Evolutionary conservation across 2,113 vertebrate species (phyloP), one percentile per base, ranked within the genome.

Genomic region (Cephalopholis sonnerati): DNA sequence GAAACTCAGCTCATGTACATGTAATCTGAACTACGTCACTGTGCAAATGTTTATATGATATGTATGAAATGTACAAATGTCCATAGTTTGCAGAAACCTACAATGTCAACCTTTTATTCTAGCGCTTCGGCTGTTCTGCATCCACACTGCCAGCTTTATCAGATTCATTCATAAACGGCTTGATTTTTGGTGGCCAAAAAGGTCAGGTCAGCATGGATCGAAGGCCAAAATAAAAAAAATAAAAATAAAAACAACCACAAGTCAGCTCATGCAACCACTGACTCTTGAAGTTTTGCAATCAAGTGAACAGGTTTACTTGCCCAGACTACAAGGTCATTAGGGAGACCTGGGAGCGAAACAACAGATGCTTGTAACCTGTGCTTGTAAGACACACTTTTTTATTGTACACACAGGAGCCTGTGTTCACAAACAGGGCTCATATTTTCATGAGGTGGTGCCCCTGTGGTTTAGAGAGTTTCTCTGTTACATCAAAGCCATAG

Each of bases 401-500:
- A 91, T 86, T 87, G 74, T 80, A 80, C 86, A 87, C 89, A 88
- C 82, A 86, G 90, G 91, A 85, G 86, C 62, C 70, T 81, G 74
- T 80, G 81, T 90, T 83, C 82, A 87, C 77, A 84, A 91, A 89
- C 89, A 83, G 81, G 41, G 83, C 83, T 92, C 39, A 62, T 92
- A 89, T 92, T 93, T 95, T 94, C 81, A 91, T 24, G 77, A 92
- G 89, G 86, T 93, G 92, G 72, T 71, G 79, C 85, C 81, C 82
- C 93, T 25, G 82, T 71, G 77, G 90, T 90, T 91, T 90, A 87
- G 81, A 46, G 81, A 75, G 83, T 83, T 77, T 72, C 65, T 74
- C 88, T 90, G 77, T 77, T 74, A 89, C 84, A 87, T 95, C 89
- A 93, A 94, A 93, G 84, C 44, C 48, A 59, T 29, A 72, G 73